Evolutionary conservation across 2,888 invertebrate species (phyloP).

Genomic region (Cheilosia vulpina): DNA sequence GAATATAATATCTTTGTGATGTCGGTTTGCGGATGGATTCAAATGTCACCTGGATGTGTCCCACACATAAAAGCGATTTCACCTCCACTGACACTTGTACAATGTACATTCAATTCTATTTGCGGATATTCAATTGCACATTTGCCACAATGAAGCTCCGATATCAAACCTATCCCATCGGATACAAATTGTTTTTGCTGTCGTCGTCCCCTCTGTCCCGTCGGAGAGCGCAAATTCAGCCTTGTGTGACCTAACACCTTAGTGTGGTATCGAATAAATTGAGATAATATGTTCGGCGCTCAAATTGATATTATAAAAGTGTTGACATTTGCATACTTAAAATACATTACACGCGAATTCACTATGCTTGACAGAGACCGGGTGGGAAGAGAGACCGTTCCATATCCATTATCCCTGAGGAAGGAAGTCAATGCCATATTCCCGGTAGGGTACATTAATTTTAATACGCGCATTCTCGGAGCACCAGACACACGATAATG

Average conservation of each 20-base stretch:
- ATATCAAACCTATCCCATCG: constrained; percentile 59
- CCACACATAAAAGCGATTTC: constrained; percentile 27
- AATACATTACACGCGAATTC: constrained; percentile 56
- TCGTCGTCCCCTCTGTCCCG: background rate
- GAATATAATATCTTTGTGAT: constrained; percentile 55
- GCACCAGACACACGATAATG: background rate
- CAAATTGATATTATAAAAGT: constrained; percentile 62
- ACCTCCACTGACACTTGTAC: background rate
- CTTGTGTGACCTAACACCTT: constrained; percentile 2
- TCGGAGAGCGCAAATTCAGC: background rate
- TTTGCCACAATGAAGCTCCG: constrained; percentile 42
- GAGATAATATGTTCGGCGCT: constrained; percentile 43
- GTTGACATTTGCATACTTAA: constrained; percentile 62
- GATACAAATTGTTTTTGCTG: constrained; percentile 61
- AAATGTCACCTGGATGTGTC: constrained; percentile 28
- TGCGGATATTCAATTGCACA: constrained; percentile 54
- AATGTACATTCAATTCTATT: constrained; percentile 1
- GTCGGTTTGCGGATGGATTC: background rate
- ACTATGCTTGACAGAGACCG: constrained; percentile 17
- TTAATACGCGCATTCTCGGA: constrained; percentile 8
- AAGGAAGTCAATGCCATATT: constrained; percentile 48
- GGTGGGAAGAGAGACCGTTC: background rate
- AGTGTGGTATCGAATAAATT: constrained; percentile 53
- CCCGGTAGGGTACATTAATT: constrained; percentile 36
- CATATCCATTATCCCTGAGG: constrained; percentile 25